Evolutionary conservation across 2,888 invertebrate genomes (phyloP).

Genomic region (Oxystoma pomonae): DNA sequence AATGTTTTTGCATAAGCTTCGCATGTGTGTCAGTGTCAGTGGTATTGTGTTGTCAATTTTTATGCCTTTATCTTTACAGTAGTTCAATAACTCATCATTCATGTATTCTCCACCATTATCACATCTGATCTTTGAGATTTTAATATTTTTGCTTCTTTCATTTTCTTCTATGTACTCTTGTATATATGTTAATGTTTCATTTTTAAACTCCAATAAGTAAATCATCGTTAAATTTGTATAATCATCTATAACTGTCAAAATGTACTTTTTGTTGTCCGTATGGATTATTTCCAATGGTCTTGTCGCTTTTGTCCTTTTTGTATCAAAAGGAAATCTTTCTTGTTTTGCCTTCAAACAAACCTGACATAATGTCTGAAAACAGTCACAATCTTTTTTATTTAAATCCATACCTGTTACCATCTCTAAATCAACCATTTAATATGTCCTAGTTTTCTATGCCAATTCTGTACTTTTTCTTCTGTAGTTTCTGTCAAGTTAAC

Average conservation of each 20-base stretch:
- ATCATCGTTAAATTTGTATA: conserved; percentile 38
- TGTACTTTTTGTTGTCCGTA: conserved; percentile 37
- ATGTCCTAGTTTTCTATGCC: conserved; percentile 18
- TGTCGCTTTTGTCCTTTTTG: conserved; percentile 31
- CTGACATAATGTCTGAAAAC: conserved; percentile 1
- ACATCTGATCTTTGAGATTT: conserved; percentile 24
- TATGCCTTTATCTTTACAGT: too few relatives aligned
- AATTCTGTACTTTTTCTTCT: conserved; percentile 12
- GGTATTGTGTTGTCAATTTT: background rate
- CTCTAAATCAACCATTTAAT: conserved; percentile 10
- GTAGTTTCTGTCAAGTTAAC: background rate
- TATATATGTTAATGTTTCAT: conserved; percentile 19
- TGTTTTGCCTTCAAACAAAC: conserved; percentile 34
- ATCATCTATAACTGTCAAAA: conserved; percentile 38
- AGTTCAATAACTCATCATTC: conserved; percentile 17
- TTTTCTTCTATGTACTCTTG: conserved; percentile 14
- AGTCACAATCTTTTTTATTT: conserved; percentile 5
- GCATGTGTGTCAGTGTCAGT: conserved; percentile 1
- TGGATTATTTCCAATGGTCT: conserved; percentile 38
- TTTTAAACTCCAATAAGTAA: conserved; percentile 30
- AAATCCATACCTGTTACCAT: conserved; percentile 16
- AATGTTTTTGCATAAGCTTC: conserved; percentile 31
- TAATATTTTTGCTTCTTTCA: conserved; percentile 19
- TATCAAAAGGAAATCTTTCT: conserved; percentile 37
- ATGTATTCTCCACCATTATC: conserved; percentile 28